Conservation (phyloP, 1,140 invertebrate genomes). For the Pararge aegeria region DNA sequence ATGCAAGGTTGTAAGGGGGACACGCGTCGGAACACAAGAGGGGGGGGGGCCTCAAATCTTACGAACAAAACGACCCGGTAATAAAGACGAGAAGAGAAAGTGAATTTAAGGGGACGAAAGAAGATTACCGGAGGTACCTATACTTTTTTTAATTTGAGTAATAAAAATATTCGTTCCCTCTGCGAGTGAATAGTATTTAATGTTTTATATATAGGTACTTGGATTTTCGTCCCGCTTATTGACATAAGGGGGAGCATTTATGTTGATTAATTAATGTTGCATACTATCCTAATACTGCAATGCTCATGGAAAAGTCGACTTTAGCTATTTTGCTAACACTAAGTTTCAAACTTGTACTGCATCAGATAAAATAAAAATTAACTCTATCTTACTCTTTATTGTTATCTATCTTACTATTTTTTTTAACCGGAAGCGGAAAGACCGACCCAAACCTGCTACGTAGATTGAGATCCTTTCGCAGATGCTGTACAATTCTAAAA, state of each 20-base stretch:
- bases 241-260: conserved; percentile 3
- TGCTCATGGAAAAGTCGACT: no score
- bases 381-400: no score
- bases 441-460: no score
- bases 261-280: neutral
- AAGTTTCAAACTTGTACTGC: no score
- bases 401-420: no score
- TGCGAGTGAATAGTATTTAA: conserved; percentile 29
- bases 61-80: conserved; percentile 79
- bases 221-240: conserved; percentile 6
- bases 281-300: no score
- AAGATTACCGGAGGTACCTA: conserved; percentile 78
- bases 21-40: conserved; percentile 65
- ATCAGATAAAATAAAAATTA: no score
- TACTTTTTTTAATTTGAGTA: conserved; percentile 76
- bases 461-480: no score
- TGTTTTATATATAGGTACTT: conserved; percentile 23
- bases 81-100: conserved; percentile 82
- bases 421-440: no score
- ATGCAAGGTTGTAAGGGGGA: conserved; percentile 68
- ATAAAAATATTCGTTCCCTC: conserved; percentile 35
- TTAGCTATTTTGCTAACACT: no score
- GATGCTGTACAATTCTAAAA: no score
- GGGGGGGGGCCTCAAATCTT: conserved; percentile 77
- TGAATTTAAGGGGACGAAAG: conserved; percentile 82